Percentiles rank a stretch among this genome's conserved stretches.
Conservation (phyloP, 2,797 vertebrate genomes). For the Acanthurus leucopareius region DNA sequence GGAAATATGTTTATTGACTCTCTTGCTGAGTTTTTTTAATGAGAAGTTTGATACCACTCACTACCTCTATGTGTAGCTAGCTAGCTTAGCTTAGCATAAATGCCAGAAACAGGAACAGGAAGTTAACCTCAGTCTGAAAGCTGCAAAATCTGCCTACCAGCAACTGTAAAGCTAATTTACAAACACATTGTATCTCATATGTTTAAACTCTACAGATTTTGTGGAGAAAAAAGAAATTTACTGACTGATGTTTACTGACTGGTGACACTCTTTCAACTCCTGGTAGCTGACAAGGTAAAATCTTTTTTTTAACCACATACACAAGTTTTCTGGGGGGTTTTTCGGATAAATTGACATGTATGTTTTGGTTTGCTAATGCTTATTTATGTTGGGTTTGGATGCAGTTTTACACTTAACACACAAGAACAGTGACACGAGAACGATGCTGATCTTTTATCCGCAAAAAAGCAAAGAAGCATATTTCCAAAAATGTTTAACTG, state of each 20-base stretch:
- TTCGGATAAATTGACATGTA: too few species aligned
- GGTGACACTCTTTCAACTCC: too few species aligned
- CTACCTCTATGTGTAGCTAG: neutral
- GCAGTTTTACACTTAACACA: neutral
- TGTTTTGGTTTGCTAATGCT: neutral
- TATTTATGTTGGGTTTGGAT: neutral
- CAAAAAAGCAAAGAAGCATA: conserved; percentile 5
- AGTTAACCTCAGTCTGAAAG: neutral
- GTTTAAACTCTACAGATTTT: too few species aligned
- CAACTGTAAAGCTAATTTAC: neutral
- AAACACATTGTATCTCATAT: neutral
- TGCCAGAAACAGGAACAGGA: neutral
- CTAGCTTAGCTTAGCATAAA: conserved; percentile 11
- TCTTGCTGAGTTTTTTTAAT: neutral
- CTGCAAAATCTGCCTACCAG: neutral
- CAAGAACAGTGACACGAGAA: neutral
- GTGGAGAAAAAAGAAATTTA: too few species aligned
- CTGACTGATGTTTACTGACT: too few species aligned
- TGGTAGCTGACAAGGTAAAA: too few species aligned
- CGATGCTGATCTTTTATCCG: neutral
- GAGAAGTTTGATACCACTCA: neutral
- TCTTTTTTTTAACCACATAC: too few species aligned
- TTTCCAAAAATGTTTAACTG: conserved; percentile 31
- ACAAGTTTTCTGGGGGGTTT: too few species aligned
- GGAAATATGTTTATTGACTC: conserved; percentile 16